Percentiles rank a stretch among this genome's conserved stretches.
These are phyloP conservation scores for Lordiphosa fenestrarum DNA, from an alignment of 2,888 invertebrate species.

Conservation along the genomic window DNA sequence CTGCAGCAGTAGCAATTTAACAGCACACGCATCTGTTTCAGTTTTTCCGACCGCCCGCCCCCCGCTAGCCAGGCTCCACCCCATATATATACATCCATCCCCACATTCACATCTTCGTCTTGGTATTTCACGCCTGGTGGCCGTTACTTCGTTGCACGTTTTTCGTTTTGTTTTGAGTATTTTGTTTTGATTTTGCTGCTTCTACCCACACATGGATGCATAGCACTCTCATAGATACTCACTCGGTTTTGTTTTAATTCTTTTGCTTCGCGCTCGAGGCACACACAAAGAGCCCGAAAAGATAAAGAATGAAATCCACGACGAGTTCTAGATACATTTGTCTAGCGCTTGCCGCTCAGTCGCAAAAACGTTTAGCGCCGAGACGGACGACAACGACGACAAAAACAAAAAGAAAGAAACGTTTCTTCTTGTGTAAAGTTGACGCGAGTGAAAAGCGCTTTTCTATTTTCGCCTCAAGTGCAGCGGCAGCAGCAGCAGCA, in stretches of 20 bases:
- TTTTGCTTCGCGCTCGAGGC: conserved; percentile 50
- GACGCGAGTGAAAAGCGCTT: conserved; percentile 65
- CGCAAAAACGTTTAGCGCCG: conserved; percentile 69
- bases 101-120: conserved; percentile 16
- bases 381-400: conserved; percentile 44
- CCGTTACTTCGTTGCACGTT: conserved; percentile 49
- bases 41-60: not conserved
- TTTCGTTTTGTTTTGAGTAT: conserved; percentile 62
- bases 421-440: conserved; percentile 47
- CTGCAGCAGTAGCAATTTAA: not conserved
- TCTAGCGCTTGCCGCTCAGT: conserved; percentile 61
- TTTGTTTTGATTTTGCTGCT: conserved; percentile 67
- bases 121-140: conserved; percentile 40
- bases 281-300: conserved; percentile 29
- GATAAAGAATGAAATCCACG: conserved; percentile 57
- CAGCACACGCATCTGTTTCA: conserved; percentile 11
- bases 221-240: conserved; percentile 19
- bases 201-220: conserved; percentile 39
- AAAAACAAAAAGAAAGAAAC: conserved; percentile 23
- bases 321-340: conserved; percentile 77
- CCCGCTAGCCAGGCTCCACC: not conserved
- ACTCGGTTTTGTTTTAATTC: conserved; percentile 71
- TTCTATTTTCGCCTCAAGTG: conserved; percentile 73
- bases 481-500: conserved; percentile 42
- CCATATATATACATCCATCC: not conserved